Percentiles rank a stretch among this genome's conserved stretches.
Conservation (phyloP, 2,113 vertebrate species). For the Seriola aureovittata region DNA sequence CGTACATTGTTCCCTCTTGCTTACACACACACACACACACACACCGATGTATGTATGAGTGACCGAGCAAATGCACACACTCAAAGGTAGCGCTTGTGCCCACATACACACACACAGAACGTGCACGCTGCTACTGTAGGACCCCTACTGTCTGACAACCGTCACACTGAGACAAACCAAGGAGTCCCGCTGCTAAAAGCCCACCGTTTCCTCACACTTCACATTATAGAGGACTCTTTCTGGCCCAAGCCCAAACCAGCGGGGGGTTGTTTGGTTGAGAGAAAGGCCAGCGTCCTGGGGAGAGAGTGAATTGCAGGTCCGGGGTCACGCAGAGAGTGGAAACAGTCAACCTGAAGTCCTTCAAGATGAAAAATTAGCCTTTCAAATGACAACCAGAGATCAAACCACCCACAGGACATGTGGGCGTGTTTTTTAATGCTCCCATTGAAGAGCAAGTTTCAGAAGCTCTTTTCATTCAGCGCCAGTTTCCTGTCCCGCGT, state of each 20-base stretch:
- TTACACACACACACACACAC: constrained; percentile 9
- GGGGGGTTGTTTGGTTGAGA: constrained; percentile 64
- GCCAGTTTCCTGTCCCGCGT: constrained; percentile 23
- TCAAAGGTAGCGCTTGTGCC: not conserved
- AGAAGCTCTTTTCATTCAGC: constrained; percentile 30
- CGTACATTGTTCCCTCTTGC: constrained; percentile 43
- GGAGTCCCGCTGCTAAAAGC: constrained; percentile 64
- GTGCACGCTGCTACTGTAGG: constrained; percentile 22
- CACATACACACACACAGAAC: constrained; percentile 42
- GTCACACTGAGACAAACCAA: constrained; percentile 66
- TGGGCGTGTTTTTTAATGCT: constrained; percentile 30
- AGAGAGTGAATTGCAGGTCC: constrained; percentile 70
- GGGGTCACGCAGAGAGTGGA: constrained; percentile 71
- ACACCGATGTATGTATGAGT: constrained; percentile 25
- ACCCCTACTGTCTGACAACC: constrained; percentile 70
- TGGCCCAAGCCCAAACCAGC: constrained; percentile 37
- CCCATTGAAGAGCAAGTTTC: constrained; percentile 26
- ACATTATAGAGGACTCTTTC: constrained; percentile 57
- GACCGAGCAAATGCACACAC: constrained; percentile 41
- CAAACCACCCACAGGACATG: constrained; percentile 47
- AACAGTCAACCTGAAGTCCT: constrained; percentile 50
- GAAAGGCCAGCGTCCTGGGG: constrained; percentile 69
- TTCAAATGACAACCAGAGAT: constrained; percentile 72
- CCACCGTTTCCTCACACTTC: constrained; percentile 71
- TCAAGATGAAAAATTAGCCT: constrained; percentile 75